Conservation (phyloP, 2,888 invertebrate genomes). For the Podotricha telesiphe region DNA sequence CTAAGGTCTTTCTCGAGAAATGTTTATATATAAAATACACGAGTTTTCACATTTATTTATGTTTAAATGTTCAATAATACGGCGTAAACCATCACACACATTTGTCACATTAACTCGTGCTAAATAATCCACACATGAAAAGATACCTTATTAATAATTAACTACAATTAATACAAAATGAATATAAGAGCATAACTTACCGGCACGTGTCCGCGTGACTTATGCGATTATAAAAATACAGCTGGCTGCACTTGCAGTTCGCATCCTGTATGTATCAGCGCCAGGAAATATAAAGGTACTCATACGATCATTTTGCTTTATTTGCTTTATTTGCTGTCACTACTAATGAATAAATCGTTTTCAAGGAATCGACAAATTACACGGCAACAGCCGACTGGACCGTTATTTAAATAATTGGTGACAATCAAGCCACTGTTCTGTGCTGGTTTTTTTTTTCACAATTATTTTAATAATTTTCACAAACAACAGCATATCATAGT, state of each 20-base stretch:
- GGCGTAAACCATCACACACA: too few species aligned
- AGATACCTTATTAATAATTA: not conserved
- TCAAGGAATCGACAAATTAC: slow-evolving; percentile 64
- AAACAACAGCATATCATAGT: slow-evolving; percentile 5
- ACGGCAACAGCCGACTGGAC: slow-evolving; percentile 53
- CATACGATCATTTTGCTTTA: not conserved
- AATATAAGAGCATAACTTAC: not conserved
- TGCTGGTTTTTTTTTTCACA: slow-evolving; percentile 48
- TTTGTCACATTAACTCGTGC: too few species aligned
- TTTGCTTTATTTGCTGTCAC: not conserved
- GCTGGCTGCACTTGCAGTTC: slow-evolving; percentile 24
- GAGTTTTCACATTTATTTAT: too few species aligned
- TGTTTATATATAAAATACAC: too few species aligned
- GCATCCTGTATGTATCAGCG: slow-evolving; percentile 11
- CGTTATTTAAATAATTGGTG: slow-evolving; percentile 80
- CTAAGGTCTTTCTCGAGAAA: too few species aligned
- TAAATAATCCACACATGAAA: too few species aligned
- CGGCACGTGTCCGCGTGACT: slow-evolving; percentile 28
- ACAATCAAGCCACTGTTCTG: slow-evolving; percentile 74
- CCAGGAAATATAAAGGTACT: not conserved
- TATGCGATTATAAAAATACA: slow-evolving; percentile 27
- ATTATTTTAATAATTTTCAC: slow-evolving; percentile 47
- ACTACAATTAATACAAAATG: not conserved
- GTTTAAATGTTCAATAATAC: too few species aligned
- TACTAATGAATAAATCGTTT: slow-evolving; percentile 28